Percentiles rank a stretch among this genome's conserved stretches.
These are phyloP conservation scores for Sinotaia quadrata DNA, from an alignment of 2,888 invertebrate species.

Conservation along the genomic window DNA sequence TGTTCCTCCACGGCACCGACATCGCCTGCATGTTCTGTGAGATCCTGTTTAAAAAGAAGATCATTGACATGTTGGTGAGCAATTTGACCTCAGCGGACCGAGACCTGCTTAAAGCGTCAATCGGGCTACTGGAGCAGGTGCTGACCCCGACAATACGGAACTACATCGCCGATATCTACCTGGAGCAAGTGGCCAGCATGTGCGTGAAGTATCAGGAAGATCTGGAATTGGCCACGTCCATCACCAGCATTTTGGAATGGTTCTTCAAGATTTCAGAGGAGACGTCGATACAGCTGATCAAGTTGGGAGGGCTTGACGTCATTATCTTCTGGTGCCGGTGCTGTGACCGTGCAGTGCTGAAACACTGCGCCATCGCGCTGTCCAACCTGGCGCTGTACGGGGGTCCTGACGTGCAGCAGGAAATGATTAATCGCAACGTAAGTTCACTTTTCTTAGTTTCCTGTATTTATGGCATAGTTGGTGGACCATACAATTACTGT, in stretches of 20 bases:
- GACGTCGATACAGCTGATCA: slow-evolving; percentile 93
- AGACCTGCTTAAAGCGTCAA: slow-evolving; percentile 89
- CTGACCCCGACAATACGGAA: slow-evolving; percentile 79
- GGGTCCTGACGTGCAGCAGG: slow-evolving; percentile 96
- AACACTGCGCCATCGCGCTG: slow-evolving; percentile 96
- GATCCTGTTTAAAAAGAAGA: slow-evolving; percentile 87
- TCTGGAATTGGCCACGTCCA: slow-evolving; percentile 72
- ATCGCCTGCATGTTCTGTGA: slow-evolving; percentile 94
- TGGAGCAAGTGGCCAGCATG: slow-evolving; percentile 90
- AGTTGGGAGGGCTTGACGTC: slow-evolving; percentile 91
- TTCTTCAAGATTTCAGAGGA: slow-evolving; percentile 96
- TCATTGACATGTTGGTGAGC: slow-evolving; percentile 83
- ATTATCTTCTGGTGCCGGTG: slow-evolving; percentile 94
- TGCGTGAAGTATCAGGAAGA: slow-evolving; percentile 81
- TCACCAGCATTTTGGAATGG: slow-evolving; percentile 69
- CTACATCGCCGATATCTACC: slow-evolving; percentile 91
- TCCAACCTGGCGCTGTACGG: slow-evolving; percentile 97
- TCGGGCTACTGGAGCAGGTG: slow-evolving; percentile 91
- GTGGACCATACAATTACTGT: no score
- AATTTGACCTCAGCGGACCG: slow-evolving; percentile 81
- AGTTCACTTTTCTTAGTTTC: no score
- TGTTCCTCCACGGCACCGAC: slow-evolving; percentile 91
- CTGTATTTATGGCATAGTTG: no score
- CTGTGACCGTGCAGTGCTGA: slow-evolving; percentile 88
- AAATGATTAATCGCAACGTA: slow-evolving; percentile 87